Evolutionary conservation across 2,888 invertebrate genomes (phyloP).

Genomic region (Alsophila aescularia): DNA sequence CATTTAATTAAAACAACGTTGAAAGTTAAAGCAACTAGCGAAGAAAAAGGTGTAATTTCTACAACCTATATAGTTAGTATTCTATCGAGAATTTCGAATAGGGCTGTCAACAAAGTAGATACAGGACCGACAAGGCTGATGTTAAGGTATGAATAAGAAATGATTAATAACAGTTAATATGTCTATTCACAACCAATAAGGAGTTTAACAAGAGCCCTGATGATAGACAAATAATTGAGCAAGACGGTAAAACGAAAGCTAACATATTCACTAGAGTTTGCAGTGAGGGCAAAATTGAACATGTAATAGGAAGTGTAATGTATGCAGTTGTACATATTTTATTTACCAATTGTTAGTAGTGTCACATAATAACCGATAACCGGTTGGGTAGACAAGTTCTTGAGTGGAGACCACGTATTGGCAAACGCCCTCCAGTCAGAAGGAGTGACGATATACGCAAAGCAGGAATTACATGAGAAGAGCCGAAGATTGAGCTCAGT

Average conservation of each 20-base stretch:
- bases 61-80: not conserved
- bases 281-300: not conserved
- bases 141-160: conserved; percentile 52
- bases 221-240: too few relatives aligned
- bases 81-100: conserved; percentile 29
- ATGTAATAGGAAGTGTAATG: not conserved
- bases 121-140: conserved; percentile 34
- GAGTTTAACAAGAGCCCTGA: conserved; percentile 40
- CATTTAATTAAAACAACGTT: conserved; percentile 24
- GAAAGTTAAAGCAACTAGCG: conserved; percentile 22
- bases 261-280: conserved; percentile 10
- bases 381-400: too few relatives aligned
- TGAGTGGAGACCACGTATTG: too few relatives aligned
- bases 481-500: too few relatives aligned
- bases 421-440: too few relatives aligned
- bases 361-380: too few relatives aligned
- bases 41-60: conserved; percentile 24
- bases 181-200: conserved; percentile 34
- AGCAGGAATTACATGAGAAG: too few relatives aligned
- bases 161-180: conserved; percentile 36
- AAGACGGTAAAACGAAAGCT: too few relatives aligned
- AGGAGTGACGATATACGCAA: too few relatives aligned
- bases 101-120: conserved; percentile 25
- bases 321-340: too few relatives aligned
- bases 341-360: too few relatives aligned